phyloP scores from a whole-genome alignment of 2,888 invertebrate species.

The Mythimna ferrago region DNA sequence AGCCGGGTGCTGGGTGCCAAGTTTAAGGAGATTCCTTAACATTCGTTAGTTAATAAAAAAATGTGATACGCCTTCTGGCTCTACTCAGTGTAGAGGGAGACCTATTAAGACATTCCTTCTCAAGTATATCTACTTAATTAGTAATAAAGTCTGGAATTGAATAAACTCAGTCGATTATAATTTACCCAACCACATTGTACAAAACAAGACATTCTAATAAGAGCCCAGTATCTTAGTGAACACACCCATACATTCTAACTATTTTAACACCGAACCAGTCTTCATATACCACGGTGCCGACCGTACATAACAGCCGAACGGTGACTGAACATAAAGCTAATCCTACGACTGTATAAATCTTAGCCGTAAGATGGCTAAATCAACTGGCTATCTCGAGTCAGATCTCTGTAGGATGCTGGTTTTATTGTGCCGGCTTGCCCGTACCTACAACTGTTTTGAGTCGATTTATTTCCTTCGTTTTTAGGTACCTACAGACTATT shows the following conservation, averaged over 20 bases:
- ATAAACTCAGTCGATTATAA: not conserved
- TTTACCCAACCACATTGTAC: not conserved
- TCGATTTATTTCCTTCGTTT: constrained; percentile 63
- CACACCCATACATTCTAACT: constrained; percentile 59
- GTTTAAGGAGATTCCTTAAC: too few species aligned
- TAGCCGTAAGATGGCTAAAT: constrained; percentile 83
- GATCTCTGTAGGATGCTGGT: constrained; percentile 79
- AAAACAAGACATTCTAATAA: constrained; percentile 50
- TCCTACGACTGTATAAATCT: constrained; percentile 80
- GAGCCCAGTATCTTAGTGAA: constrained; percentile 31
- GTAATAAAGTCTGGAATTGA: not conserved
- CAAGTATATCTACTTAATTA: too few species aligned
- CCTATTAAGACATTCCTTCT: not conserved
- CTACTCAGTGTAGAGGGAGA: not conserved
- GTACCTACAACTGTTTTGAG: constrained; percentile 69
- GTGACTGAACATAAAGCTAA: constrained; percentile 82
- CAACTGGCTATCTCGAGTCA: constrained; percentile 82
- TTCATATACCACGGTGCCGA: constrained; percentile 68
- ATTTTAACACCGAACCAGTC: constrained; percentile 61
- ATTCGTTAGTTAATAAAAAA: too few species aligned
- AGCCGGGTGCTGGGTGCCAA: too few species aligned
- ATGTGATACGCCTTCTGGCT: too few species aligned
- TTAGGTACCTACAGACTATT: constrained; percentile 49
- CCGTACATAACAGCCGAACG: constrained; percentile 70
- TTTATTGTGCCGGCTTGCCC: constrained; percentile 63